These are phyloP conservation scores for Gouania willdenowi DNA, from an alignment of 2,797 vertebrate species.

Conservation along the genomic window DNA sequence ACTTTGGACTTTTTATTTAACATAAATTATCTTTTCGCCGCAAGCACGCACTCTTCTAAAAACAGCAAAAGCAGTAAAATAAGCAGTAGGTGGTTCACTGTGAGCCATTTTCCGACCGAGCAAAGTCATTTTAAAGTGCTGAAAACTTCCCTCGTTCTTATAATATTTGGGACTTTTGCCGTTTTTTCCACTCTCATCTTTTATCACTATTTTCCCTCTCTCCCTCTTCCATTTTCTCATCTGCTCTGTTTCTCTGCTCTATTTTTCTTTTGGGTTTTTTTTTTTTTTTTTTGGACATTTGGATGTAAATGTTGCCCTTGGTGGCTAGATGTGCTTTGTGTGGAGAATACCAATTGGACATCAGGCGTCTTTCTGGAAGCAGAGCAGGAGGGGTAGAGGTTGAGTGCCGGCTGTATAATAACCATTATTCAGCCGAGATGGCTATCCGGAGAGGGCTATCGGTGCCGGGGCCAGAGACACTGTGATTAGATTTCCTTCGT, in stretches of 20 bases:
- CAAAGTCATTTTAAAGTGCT: constrained; percentile 10
- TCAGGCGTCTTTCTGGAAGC: constrained; percentile 37
- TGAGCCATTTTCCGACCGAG: neutral
- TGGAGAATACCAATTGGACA: constrained; percentile 56
- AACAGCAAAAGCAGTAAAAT: neutral
- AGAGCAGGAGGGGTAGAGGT: constrained; percentile 41
- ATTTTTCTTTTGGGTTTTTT: constrained; percentile 18
- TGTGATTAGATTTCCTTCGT: constrained; percentile 66
- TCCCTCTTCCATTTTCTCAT: constrained; percentile 4
- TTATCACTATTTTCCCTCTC: neutral
- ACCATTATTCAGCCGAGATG: constrained; percentile 73
- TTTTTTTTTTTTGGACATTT: constrained; percentile 38
- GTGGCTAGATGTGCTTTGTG: constrained; percentile 28
- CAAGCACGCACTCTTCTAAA: too few relatives aligned
- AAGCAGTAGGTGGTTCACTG: neutral
- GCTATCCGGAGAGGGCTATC: constrained; percentile 59
- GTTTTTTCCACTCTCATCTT: neutral
- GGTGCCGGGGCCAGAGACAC: constrained; percentile 47
- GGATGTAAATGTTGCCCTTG: constrained; percentile 59
- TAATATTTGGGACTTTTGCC: neutral
- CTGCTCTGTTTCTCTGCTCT: constrained; percentile 19
- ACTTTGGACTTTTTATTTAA: too few relatives aligned
- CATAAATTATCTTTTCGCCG: too few relatives aligned
- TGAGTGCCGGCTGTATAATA: constrained; percentile 65
- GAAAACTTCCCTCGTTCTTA: constrained; percentile 7